A percentile compares a stretch with the other conserved stretches of the same genome.
phyloP scores from a whole-genome alignment of 2,113 vertebrate species.

The Trichechus manatus region DNA sequence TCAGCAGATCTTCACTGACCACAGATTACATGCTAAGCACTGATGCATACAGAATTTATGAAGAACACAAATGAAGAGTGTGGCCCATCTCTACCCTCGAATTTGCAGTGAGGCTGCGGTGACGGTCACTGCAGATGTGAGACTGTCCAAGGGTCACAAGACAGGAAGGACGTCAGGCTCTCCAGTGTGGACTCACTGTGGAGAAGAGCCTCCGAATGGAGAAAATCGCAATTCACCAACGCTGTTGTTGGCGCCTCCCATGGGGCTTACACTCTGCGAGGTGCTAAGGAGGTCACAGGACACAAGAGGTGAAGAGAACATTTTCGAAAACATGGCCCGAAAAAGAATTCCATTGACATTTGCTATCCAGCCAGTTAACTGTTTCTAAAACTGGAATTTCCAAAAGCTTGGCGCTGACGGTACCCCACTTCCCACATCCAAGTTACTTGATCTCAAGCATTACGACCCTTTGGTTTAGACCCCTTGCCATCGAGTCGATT shows the following conservation, averaged over 20 bases:
- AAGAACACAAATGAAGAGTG: background rate
- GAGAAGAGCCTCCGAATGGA: background rate
- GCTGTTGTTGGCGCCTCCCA: background rate
- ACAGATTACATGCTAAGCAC: background rate
- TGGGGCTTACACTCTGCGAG: background rate
- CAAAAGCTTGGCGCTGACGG: slow-evolving; percentile 7
- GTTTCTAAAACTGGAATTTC: slow-evolving; percentile 28
- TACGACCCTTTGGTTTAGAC: background rate
- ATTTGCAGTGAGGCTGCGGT: background rate
- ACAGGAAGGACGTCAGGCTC: background rate
- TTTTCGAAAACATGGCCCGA: background rate
- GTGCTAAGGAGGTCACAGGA: background rate
- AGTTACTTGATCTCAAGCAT: background rate
- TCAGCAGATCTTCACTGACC: background rate
- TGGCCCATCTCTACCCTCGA: no score
- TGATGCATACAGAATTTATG: background rate
- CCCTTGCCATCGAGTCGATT: no score
- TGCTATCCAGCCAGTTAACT: background rate
- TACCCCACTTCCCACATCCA: background rate
- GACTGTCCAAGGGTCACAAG: background rate
- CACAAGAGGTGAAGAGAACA: background rate
- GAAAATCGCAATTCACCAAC: background rate
- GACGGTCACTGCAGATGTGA: background rate
- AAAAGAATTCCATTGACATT: background rate
- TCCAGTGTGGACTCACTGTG: background rate